Evolutionary conservation across 2,888 invertebrate species (phyloP).

Genomic region (Masnerella sp.): DNA sequence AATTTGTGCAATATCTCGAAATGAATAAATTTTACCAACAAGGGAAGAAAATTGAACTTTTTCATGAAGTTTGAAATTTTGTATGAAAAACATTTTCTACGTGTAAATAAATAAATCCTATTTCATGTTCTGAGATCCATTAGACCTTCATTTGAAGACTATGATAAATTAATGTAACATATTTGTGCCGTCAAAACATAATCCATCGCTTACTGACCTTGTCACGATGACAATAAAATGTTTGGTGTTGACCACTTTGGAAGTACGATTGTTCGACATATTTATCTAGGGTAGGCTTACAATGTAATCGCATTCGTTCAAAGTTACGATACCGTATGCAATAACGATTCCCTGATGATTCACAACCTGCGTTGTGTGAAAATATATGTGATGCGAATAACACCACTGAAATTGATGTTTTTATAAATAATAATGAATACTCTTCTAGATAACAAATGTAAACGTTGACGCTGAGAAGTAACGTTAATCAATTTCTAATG

Average conservation of each 20-base stretch:
- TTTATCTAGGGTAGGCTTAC: constrained; percentile 8
- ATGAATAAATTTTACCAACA: no score
- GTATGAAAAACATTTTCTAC: no score
- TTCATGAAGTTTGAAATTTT: no score
- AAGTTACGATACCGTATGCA: constrained; percentile 9
- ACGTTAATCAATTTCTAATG: constrained; percentile 7
- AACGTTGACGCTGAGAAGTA: constrained; percentile 25
- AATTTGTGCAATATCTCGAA: no score
- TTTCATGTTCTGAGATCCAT: background rate
- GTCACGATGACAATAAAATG: constrained; percentile 38
- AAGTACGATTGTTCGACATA: constrained; percentile 1
- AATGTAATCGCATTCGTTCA: constrained; percentile 10
- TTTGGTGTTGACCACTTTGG: constrained; percentile 16
- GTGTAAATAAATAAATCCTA: no score
- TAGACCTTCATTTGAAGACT: background rate
- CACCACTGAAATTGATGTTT: constrained; percentile 43
- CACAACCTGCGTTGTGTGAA: constrained; percentile 2
- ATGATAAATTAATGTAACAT: background rate
- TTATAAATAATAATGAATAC: constrained; percentile 36
- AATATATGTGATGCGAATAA: constrained; percentile 30
- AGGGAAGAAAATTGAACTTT: no score
- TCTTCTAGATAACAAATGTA: background rate
- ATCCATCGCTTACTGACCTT: constrained; percentile 15
- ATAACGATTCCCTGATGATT: constrained; percentile 6
- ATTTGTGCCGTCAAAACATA: constrained; percentile 16